A percentile compares a stretch with the other conserved stretches of the same genome.
Conservation (phyloP, 92 coral and sea anemone species). For the Zoanthus gigantus region DNA sequence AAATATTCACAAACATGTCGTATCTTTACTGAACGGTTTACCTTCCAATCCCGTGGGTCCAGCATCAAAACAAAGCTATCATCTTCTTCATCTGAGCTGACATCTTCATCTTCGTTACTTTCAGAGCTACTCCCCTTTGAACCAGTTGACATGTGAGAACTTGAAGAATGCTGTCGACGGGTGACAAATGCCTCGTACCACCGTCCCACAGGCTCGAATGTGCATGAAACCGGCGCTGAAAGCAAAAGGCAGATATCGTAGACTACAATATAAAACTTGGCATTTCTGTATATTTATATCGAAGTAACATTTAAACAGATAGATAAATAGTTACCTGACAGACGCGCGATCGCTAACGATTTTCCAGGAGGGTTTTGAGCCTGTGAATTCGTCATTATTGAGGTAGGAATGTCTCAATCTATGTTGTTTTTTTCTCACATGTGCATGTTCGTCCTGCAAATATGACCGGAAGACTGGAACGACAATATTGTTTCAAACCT, state of each 20-base stretch:
- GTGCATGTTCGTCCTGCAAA: too few species aligned
- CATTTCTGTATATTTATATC: neutral
- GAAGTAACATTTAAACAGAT: too few species aligned
- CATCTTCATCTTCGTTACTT: constrained; percentile 79
- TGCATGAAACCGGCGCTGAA: constrained; percentile 78
- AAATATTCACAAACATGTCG: neutral
- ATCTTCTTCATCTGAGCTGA: constrained; percentile 96
- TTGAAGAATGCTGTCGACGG: constrained; percentile 82
- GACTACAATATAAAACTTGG: neutral
- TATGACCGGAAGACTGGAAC: too few species aligned
- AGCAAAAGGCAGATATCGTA: neutral
- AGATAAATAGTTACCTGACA: neutral
- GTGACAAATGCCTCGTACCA: constrained; percentile 94
- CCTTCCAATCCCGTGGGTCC: constrained; percentile 97
- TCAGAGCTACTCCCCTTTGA: constrained; percentile 66
- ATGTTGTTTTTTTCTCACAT: too few species aligned
- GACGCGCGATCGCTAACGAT: neutral
- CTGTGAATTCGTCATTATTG: neutral
- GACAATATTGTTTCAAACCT: too few species aligned
- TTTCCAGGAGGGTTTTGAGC: neutral
- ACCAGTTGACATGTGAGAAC: constrained; percentile 79
- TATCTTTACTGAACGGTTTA: neutral
- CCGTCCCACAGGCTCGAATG: constrained; percentile 93
- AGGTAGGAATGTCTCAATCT: neutral
- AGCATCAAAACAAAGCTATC: constrained; percentile 87